phyloP scores from a whole-genome alignment of 2,113 vertebrate genomes.

The Dipodomys merriami region DNA sequence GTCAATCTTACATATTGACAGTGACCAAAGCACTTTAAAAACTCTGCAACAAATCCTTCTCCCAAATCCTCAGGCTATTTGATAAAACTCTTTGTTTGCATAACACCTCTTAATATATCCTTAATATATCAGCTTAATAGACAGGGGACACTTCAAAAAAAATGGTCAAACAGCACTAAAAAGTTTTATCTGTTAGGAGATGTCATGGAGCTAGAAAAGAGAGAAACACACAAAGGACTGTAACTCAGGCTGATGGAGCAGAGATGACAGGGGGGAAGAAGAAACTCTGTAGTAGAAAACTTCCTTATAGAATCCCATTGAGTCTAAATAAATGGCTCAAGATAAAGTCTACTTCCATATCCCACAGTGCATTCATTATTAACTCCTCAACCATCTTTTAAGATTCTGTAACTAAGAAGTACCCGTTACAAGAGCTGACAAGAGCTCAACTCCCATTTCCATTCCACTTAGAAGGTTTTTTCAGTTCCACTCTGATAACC shows the following conservation, averaged over 20 bases:
- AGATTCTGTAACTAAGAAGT: neutral
- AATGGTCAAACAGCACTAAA: neutral
- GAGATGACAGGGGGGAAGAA: fast-evolving
- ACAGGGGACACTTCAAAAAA: neutral
- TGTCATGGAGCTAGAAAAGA: neutral
- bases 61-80: neutral
- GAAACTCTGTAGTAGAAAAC: neutral
- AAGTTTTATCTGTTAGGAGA: neutral
- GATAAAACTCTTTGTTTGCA: neutral
- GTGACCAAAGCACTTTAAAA: neutral
- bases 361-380: neutral
- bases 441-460: neutral
- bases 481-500: neutral
- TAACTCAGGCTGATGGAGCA: neutral
- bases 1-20: neutral
- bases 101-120: neutral
- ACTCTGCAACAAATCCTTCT: neutral
- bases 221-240: neutral
- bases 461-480: neutral
- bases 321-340: neutral
- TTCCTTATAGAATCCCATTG: neutral
- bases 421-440: neutral
- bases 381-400: neutral
- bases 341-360: neutral
- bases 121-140: neutral